Evolutionary conservation across 30 jellyfish, hydroid and myxozoan genomes (phyloP), one percentile per base, ranked within the genome.

Genomic region (Mastigias papua): DNA sequence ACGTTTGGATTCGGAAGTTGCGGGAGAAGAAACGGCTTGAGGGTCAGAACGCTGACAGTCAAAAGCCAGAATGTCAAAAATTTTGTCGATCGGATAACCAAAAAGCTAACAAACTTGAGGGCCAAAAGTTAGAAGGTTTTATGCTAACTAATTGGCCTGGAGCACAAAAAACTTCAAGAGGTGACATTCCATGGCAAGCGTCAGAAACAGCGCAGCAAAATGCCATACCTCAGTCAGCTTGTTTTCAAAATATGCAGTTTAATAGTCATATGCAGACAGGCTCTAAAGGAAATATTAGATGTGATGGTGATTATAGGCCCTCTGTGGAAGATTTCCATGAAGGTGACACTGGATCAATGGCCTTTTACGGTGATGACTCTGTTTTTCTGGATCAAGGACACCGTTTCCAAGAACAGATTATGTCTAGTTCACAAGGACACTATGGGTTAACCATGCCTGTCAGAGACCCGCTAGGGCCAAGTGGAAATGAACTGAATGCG

Each of bases 361-460:
- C 61, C 13, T 64, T 31, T 80, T 60, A 54, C 30, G 51, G 78
- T 15, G 65, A 48, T 22, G 84, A 67, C 20, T 23, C 42, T 21
- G 76, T 28, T 16, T 71, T 50, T 35, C 87, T 50, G 37, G 84
- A 85, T 64, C 88, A 67, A 23, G 34, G 88, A 35, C 78, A 20
- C 30, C 84, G 34, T 17, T 32, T 33, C 37, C 80, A 58, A 35
- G 94, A 85, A 33, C 72, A 73, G 84, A 72, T 85, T 19, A 48
- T 58, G 6, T 73, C 88, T n/a, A 85, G 82, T 29, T 88, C 88
- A 31, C 94, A 85, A 30, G 82, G 81, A 51, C 94, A 85, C 54
- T 85, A 49, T 48, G 88, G 88, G 46, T 16, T 84, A 19, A 88
- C 94, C 19, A 63, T 88, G 4, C 94, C 94, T 34, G 34, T 85